Base-by-base conservation (phyloP, 2,888 invertebrate species). In the Cephus runcator region DNA sequence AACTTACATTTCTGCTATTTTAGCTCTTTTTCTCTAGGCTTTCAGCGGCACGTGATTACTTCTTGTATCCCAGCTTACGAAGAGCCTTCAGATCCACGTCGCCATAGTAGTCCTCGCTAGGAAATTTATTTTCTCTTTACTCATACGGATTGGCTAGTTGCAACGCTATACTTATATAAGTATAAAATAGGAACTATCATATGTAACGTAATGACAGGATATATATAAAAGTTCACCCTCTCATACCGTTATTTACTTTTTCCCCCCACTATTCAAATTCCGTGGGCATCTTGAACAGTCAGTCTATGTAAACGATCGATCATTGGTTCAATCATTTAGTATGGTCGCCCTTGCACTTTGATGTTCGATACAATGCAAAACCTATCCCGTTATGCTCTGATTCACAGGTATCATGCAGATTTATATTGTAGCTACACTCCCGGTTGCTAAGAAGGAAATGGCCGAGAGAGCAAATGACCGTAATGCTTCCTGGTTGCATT, bases 81-180 rank as follows among this genome's bases (percentile, higher is more conserved):
- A 97, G 93, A 80, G 96, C 95, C 93, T 97, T 97, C 85, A 97
- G 93, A 92, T 97, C 97, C 88, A 97, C 95, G 90, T 97, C 97
- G 85, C 97, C 97, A 92, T 97, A 97, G 93, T 97, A 97, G 93
- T 97, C 97, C 93, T 97, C 97, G 93, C 97, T 97, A 83, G 81
- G 85, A 83, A 85, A 82, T 75, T 77, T 75, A 73, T 73, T 78
- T 75, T 74, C 71, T 35, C n/a, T 34, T 34, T 34, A 74, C 36
- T 74, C 35, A 35, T 74, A 15, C 71, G 23, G 56, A 56, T 56
- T 56, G 56, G 56, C 23, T 23, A 56, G 56, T 23, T 23, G 23
- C 56, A 56, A 56, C 56, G 56, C 56, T 56, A 56, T 56, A 23
- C 56, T 56, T 56, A 56, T 56, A 56, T 56, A 56, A 40, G 40